phyloP scores from a whole-genome alignment of 2,888 invertebrate species.

The Steinernema hermaphroditum region DNA sequence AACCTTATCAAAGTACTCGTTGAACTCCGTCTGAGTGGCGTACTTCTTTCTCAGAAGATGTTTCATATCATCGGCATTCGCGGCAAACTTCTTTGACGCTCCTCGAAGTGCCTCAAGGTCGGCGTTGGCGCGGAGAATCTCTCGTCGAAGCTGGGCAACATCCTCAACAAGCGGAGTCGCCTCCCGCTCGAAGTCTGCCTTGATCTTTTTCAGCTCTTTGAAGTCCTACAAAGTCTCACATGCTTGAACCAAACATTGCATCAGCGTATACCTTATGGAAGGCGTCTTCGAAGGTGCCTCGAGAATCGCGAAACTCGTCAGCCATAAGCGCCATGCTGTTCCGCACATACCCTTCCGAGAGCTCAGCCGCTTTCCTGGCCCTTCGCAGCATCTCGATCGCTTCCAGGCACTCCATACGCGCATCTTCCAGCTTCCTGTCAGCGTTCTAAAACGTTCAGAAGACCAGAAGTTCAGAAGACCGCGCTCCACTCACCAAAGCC shows the following conservation, averaged over 20 bases:
- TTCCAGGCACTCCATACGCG: slow-evolving; percentile 8
- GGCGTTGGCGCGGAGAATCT: background rate
- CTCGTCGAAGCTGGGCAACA: background rate
- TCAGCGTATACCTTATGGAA: background rate
- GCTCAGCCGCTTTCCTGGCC: background rate
- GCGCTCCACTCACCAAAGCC: background rate
- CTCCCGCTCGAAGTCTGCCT: background rate
- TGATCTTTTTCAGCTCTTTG: background rate
- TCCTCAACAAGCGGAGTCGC: slow-evolving; percentile 5
- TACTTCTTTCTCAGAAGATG: background rate
- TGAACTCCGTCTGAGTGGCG: background rate
- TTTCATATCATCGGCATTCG: background rate
- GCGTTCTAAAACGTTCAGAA: slow-evolving; percentile 24
- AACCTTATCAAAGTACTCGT: slow-evolving; percentile 9
- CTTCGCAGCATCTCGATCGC: slow-evolving; percentile 13
- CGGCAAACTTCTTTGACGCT: background rate
- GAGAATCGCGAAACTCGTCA: background rate
- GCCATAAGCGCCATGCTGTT: slow-evolving; percentile 7
- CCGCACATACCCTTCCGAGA: slow-evolving; percentile 16
- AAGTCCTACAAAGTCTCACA: background rate
- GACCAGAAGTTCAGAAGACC: background rate
- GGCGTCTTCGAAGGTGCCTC: background rate
- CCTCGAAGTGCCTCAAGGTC: background rate
- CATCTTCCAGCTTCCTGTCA: background rate
- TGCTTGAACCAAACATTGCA: background rate